Evolutionary conservation across 2,888 invertebrate species (phyloP).

Genomic region (Cotesia congregata): DNA sequence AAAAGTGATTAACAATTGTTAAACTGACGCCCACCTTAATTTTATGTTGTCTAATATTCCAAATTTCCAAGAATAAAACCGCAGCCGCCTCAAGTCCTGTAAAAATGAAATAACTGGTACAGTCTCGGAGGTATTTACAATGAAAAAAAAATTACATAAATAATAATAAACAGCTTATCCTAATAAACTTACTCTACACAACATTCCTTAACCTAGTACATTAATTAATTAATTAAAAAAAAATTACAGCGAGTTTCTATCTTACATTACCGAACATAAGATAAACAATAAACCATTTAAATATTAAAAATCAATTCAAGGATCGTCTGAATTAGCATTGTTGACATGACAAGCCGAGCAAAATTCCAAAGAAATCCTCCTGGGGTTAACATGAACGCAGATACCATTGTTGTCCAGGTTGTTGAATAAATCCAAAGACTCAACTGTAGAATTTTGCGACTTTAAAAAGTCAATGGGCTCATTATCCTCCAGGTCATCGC

Average conservation of each 20-base stretch:
- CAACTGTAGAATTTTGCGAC: constrained; percentile 3
- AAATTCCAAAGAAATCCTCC: constrained; percentile 74
- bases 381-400: constrained; percentile 74
- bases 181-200: not conserved
- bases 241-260: not conserved
- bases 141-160: not conserved
- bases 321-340: constrained; percentile 52
- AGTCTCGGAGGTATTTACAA: constrained; percentile 6
- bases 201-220: not conserved
- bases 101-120: constrained; percentile 23
- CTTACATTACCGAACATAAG: constrained; percentile 44
- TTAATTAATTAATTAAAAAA: not conserved
- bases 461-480: constrained; percentile 14
- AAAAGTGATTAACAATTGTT: constrained; percentile 46
- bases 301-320: not conserved
- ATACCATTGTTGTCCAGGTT: constrained; percentile 71
- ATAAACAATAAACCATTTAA: not conserved
- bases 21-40: constrained; percentile 62
- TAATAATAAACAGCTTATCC: not conserved
- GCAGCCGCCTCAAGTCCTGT: constrained; percentile 18
- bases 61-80: constrained; percentile 51
- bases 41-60: constrained; percentile 21
- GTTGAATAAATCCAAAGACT: constrained; percentile 48
- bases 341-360: constrained; percentile 74
- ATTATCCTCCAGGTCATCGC: constrained; percentile 7